Evolutionary conservation across 2,888 invertebrate genomes (phyloP), one percentile per base, ranked within the genome.

Genomic region (Cerceris rybyensis): DNA sequence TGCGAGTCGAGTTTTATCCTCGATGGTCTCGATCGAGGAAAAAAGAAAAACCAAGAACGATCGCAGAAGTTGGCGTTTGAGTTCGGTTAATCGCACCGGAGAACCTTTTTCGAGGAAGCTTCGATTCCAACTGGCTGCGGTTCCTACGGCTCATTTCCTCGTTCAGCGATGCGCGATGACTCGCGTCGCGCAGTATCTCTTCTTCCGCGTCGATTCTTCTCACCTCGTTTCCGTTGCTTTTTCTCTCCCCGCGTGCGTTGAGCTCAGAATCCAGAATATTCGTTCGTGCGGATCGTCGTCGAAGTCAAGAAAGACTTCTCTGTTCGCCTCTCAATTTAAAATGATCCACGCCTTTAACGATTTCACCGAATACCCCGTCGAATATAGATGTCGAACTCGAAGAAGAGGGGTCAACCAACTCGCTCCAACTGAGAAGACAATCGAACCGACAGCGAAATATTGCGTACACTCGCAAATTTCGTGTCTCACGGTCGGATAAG

Each of bases 131-230:
- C 64, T 75, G 70, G 57, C 66, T 68, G 70, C 66, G 63, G 65
- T 71, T 16, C 76, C 80, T 80, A 77, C 64, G 77, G 82, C 70
- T 67, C 63, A 74, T 74, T 82, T 67, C 70, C 50, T 60, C 55
- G 74, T 57, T 58, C 72, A 59, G 14, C 8, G 71, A n/a, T 39
- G 78, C 66, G 43, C 42, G 63, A 63, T 16, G 59, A 58, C 14
- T 43, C 49, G 64, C 59, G 50, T 5, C 14, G 8, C 28, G 16
- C 43, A 69, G 74, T 68, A 75, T 70, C 73, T 52, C 63, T 72
- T 52, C 63, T 72, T 67, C 59, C 59, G 46, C 43, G 43, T 70
- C 54, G 54, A 57, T 55, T 17, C 49, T n/a, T 66, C 55, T n/a
- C 57, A 41, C 49, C 39, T 42, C 49, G 50, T 11, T 42, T 49